These are phyloP conservation scores for Strix occidentalis DNA, from an alignment of 2,797 vertebrate genomes.

Conservation along the genomic window DNA sequence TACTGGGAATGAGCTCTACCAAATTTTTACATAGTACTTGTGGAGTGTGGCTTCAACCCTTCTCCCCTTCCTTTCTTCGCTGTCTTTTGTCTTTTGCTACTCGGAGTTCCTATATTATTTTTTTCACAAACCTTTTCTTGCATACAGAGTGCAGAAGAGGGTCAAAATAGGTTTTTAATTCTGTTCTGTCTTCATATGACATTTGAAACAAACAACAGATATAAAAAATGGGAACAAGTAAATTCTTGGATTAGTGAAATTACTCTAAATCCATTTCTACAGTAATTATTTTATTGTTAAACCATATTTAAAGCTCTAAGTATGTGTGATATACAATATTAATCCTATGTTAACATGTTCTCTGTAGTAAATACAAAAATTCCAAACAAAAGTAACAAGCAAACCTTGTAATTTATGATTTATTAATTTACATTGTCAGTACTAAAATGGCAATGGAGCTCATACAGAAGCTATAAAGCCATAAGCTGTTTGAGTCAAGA, in stretches of 20 bases:
- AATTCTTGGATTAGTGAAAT: conserved; percentile 26
- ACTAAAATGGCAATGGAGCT: not conserved
- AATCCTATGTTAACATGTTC: conserved; percentile 5
- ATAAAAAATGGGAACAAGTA: not conserved
- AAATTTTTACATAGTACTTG: not conserved
- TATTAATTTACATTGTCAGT: not conserved
- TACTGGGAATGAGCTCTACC: not conserved
- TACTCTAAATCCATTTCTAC: not conserved
- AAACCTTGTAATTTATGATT: not conserved
- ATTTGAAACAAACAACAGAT: not conserved
- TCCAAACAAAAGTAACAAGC: not conserved
- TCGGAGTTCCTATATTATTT: not conserved
- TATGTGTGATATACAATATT: not conserved
- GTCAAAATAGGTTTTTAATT: not conserved
- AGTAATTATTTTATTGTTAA: conserved; percentile 21
- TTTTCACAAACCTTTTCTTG: not conserved
- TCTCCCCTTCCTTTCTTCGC: not conserved
- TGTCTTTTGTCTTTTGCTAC: not conserved
- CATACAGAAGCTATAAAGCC: not conserved
- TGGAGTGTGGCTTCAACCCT: not conserved
- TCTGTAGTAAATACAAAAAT: not conserved
- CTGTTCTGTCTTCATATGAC: not conserved
- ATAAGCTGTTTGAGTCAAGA: not conserved
- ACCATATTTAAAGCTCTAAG: not conserved
- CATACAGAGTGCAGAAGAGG: not conserved